Evolutionary conservation across 2,113 vertebrate genomes (phyloP), one percentile per base, ranked within the genome.

Genomic region (Psettodes erumei): DNA sequence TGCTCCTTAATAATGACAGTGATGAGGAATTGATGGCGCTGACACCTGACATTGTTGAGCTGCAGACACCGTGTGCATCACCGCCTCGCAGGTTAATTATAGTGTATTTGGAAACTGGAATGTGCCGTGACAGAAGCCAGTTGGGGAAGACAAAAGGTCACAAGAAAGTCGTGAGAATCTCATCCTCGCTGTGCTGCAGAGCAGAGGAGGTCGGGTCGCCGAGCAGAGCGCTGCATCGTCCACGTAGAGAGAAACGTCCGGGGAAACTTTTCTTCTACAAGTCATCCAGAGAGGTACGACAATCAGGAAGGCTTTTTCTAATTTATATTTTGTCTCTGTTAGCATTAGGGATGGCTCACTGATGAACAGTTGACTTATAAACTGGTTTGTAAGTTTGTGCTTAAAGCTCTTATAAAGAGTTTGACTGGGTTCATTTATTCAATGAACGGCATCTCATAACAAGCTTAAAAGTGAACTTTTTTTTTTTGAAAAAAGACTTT

Each of bases 51-150:
- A 60, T 5, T 54, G 64, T 60, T 27, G 15, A 13, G 19, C 21
- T 71, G 60, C 68, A 18, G 38, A 43, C 33, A 19, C 30, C 5
- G 28, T 38, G 6, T 21, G 11, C 21, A 16, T 60, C 37, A 40
- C 5, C 8, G 33, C 37, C 19, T 25, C 27, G 13, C 28, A 28
- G 16, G n/a, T 2, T 80, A 83, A 86, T 77, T 67, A 71, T 2
- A 50, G 9, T 11, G 43, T 58, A 28, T 62, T 62, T 45, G 9
- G 2, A 33, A 37, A 32, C 58, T 45, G 81, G 62, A 87, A 87
- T 69, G 61, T 83, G 25, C 8, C n/a, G 19, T 81, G 80, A 86
- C 73, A 63, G 45, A 77, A 71, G 45, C 37, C 27, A 50, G 32
- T 75, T 45, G 42, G 25, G 16, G 25, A 23, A n/a, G 5, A 73